Evolutionary conservation across 2,797 vertebrate genomes (phyloP).

Genomic region (Melanotaenia parkinsoni): DNA sequence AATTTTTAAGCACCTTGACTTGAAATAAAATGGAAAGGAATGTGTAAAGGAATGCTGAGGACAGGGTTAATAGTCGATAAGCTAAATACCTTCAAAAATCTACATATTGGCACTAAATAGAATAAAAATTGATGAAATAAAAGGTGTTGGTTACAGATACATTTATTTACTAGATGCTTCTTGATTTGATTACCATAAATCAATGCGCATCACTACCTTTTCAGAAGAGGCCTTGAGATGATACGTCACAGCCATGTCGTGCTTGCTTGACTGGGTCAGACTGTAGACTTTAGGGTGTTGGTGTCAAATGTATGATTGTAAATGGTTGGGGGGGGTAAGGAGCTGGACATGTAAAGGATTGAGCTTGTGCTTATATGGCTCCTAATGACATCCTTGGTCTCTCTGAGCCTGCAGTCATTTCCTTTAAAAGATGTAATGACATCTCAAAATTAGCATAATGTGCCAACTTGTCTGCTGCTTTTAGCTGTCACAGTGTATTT

Average conservation of each 20-base stretch:
- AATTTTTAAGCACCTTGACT: too few species aligned
- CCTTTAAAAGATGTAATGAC: constrained; percentile 81
- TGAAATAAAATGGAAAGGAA: too few species aligned
- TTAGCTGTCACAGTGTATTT: constrained; percentile 81
- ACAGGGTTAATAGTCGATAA: not conserved
- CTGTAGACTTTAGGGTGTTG: constrained; percentile 65
- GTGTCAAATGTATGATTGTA: constrained; percentile 66
- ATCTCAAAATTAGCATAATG: constrained; percentile 84
- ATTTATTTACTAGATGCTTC: not conserved
- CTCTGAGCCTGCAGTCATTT: constrained; percentile 73
- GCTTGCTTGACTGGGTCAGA: constrained; percentile 69
- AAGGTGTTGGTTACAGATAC: not conserved
- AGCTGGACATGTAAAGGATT: constrained; percentile 58
- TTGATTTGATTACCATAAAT: not conserved
- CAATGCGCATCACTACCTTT: constrained; percentile 22
- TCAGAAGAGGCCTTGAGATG: constrained; percentile 50
- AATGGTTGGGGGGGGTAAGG: constrained; percentile 8
- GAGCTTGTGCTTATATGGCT: constrained; percentile 62
- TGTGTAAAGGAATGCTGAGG: not conserved
- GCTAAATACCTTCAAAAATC: not conserved
- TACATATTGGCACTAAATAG: not conserved
- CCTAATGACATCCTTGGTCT: constrained; percentile 56
- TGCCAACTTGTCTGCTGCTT: constrained; percentile 82
- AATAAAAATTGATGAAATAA: not conserved
- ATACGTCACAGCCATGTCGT: constrained; percentile 46